Evolutionary conservation across 1,140 invertebrate genomes (phyloP), one percentile per base, ranked within the genome.

Genomic region (Conus ventricosus): DNA sequence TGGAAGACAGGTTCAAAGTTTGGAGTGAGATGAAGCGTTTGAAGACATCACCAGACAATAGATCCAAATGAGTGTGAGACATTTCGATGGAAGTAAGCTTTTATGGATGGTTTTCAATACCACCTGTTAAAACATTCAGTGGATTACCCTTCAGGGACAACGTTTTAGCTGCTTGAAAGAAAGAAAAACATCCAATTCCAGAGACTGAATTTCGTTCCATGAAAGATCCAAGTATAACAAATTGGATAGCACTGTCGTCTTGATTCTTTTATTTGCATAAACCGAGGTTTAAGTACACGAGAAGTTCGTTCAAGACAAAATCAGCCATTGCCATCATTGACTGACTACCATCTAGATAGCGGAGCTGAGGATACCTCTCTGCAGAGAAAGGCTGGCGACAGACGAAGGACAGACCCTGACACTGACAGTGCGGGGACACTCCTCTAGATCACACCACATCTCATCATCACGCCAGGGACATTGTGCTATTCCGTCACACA

Each of bases 351-450:
- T 78, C 76, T 7, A 78, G 76, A 23, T 78, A 78, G 8, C 76
- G 76, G 17, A 78, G 76, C 25, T 11, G 13, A 39, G 76, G 76
- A 23, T 51, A 78, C 0, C 6, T 20, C 15, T 17, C 53, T n/a
- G 71, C 75, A 20, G 54, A n/a, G 53, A 88, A 82, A 51, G 63
- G 17, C 39, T 60, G 71, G 13, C 55, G 15, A 27, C 88, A 89
- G 20, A 63, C 82, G 25, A 89, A 76, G 15, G 85, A 54, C 60
- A 71, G 60, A 60, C 80, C 86, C 57, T 57, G 53, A 85, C 86
- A 90, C 4, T 55, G 20, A 83, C 88, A 90, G 15, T 23, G 78
- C 93, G 92, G 94, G 84, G 84, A 86, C 84, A 86, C 39, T 39
- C 39, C 8, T 75, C 53, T 55, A 86, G 25, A 51, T 88, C 67